A percentile compares a stretch with the other conserved stretches of the same genome.
These are phyloP conservation scores for Siphlonurus alternatus DNA, from an alignment of 2,888 invertebrate species.

Conservation along the genomic window DNA sequence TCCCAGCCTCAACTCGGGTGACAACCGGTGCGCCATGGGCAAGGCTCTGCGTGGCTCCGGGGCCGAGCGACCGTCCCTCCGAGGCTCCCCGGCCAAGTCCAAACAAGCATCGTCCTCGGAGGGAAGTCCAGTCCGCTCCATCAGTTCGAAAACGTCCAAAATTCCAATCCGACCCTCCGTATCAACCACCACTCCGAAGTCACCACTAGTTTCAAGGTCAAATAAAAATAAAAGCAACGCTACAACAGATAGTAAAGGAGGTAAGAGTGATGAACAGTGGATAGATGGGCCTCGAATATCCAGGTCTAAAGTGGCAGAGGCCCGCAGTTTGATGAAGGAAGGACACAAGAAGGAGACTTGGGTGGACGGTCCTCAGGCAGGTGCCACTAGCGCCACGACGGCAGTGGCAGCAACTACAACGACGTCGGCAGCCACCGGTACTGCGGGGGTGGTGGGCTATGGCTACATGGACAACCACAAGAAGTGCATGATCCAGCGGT, in stretches of 20 bases:
- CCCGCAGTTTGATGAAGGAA: constrained; percentile 51
- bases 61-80: constrained; percentile 34
- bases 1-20: constrained; percentile 70
- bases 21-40: constrained; percentile 66
- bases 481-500: constrained; percentile 81
- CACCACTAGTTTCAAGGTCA: constrained; percentile 35
- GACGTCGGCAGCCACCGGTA: constrained; percentile 29
- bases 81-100: constrained; percentile 3
- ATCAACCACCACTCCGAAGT: constrained; percentile 33
- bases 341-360: constrained; percentile 76
- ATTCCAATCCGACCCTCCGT: constrained; percentile 20
- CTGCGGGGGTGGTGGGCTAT: no score
- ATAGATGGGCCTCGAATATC: constrained; percentile 89
- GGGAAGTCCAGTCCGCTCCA: constrained; percentile 3
- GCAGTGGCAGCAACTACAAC: constrained; percentile 12
- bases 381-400: constrained; percentile 20
- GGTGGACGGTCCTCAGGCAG: constrained; percentile 87
- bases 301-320: constrained; percentile 21
- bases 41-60: constrained; percentile 63
- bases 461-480: constrained; percentile 88
- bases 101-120: constrained; percentile 1
- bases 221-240: constrained; percentile 13
- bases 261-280: constrained; percentile 80
- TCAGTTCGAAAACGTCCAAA: background rate
- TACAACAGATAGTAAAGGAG: constrained; percentile 19